phyloP scores from a whole-genome alignment of 2,888 invertebrate species.

The Rhogogaster chlorosoma region DNA sequence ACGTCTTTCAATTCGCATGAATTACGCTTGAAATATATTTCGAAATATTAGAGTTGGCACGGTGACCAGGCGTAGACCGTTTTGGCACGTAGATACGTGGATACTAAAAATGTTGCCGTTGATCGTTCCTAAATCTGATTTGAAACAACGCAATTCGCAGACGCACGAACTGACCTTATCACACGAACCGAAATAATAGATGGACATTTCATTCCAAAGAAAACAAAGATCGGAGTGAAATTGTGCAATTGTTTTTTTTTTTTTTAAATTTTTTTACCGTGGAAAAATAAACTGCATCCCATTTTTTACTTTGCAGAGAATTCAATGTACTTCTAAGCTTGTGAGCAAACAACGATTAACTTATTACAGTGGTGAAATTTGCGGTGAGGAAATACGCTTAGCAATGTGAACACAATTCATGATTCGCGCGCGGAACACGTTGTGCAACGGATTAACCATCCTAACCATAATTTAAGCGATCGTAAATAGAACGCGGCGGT shows the following conservation, averaged over 20 bases:
- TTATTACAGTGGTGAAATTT: neutral
- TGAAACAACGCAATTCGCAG: neutral
- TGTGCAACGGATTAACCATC: constrained; percentile 24
- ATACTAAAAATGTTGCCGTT: neutral
- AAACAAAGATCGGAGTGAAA: neutral
- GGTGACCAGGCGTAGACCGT: constrained; percentile 17
- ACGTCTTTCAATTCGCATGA: neutral
- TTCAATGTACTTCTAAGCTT: neutral
- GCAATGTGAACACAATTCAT: constrained; percentile 13
- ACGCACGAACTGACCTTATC: constrained; percentile 2
- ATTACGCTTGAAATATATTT: constrained; percentile 28
- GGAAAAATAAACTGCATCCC: neutral
- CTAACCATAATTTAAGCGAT: constrained; percentile 37
- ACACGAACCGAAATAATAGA: neutral
- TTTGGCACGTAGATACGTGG: constrained; percentile 34
- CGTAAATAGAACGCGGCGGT: constrained; percentile 19
- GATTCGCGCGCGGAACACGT: neutral
- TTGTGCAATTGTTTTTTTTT: neutral
- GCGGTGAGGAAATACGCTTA: neutral
- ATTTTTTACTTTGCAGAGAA: neutral
- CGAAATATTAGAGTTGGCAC: constrained; percentile 43
- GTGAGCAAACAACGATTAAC: neutral
- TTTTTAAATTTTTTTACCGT: neutral
- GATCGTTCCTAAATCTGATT: neutral
- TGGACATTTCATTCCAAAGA: neutral